Base-by-base conservation (phyloP, 2,888 invertebrate species). In the Eurois occulta region DNA sequence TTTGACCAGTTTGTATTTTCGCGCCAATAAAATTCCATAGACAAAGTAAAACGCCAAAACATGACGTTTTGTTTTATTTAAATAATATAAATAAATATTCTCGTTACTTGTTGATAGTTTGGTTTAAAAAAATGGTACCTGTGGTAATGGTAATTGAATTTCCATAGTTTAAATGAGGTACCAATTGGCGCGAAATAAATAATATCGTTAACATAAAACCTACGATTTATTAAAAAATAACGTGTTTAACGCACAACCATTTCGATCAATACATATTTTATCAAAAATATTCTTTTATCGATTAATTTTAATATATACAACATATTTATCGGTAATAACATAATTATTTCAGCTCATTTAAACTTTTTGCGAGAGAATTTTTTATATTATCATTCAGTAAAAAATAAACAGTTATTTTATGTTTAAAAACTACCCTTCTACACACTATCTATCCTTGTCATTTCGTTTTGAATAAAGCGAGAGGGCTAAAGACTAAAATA, bases 201-300 rank as follows among this genome's bases (percentile, higher is more conserved):
- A 70, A 80, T 80, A 75, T 72, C 83, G 28, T 43, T 46, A 62
- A 28, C n/a, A 18, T 52, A 43, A 35, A 74, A 55, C 18, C 28
- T 85, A 69, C 13, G 1, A 35, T 21, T 60, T 71, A 43, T 32
- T 52, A 70, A 35, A 66, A 69, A 46, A 48, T 80, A 48, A 55
- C 72, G 60, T 69, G 67, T 77, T 48, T 69, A 68, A 69, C 83
- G 85, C 82, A 83, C 83, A 83, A 83, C 83, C 83, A 76, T 85
- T 70, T 81, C 10, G 46, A 74, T 72, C 32, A 71, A 82, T 77
- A 83, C 46, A 80, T 85, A 74, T 80, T 68, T 60, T 85, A 85
- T 85, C 76, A 83, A 83, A 83, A 83, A 85, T 83, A 85, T 69
- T 65, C 0, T 72, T 80, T 43, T 38, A 68, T 65, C 28, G 28